phyloP scores from a whole-genome alignment of 2,888 invertebrate species.

The Auanema freiburgensis region DNA sequence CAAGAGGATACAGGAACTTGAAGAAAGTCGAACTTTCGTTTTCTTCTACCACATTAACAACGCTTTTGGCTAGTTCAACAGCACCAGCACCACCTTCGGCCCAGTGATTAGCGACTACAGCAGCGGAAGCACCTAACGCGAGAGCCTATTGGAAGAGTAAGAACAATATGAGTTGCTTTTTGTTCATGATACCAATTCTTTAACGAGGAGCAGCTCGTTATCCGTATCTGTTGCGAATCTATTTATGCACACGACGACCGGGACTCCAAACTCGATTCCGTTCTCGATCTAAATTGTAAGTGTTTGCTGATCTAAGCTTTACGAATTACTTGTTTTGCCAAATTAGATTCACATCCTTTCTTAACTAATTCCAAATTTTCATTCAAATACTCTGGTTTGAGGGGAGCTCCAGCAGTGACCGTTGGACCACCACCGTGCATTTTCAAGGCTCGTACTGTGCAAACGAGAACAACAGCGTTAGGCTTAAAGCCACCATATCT shows the following conservation, averaged over 20 bases:
- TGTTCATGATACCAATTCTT: conserved; percentile 66
- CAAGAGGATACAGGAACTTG: conserved; percentile 60
- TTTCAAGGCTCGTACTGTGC: conserved; percentile 90
- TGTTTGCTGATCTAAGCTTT: too few species aligned
- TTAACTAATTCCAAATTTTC: conserved; percentile 81
- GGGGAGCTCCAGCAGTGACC: conserved; percentile 75
- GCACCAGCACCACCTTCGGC: conserved; percentile 85
- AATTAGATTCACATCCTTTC: conserved; percentile 81
- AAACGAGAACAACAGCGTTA: conserved; percentile 86
- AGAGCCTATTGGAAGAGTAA: conserved; percentile 67
- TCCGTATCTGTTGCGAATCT: conserved; percentile 80
- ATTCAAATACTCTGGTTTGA: conserved; percentile 80
- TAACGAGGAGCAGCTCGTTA: conserved; percentile 81
- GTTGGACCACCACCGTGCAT: conserved; percentile 97
- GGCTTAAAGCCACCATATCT: conserved; percentile 79
- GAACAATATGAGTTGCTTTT: background rate
- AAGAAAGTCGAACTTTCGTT: conserved; percentile 4
- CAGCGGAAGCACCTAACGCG: conserved; percentile 82
- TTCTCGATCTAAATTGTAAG: conserved; percentile 77
- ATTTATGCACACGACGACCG: conserved; percentile 92
- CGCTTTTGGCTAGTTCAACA: conserved; percentile 80
- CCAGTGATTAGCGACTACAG: conserved; percentile 88
- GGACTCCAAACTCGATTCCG: conserved; percentile 83
- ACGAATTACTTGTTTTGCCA: conserved; percentile 78
- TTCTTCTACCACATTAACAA: conserved; percentile 73